Conservation (phyloP, 2,113 vertebrate genomes). For the Cricetomys ansorgei region DNA sequence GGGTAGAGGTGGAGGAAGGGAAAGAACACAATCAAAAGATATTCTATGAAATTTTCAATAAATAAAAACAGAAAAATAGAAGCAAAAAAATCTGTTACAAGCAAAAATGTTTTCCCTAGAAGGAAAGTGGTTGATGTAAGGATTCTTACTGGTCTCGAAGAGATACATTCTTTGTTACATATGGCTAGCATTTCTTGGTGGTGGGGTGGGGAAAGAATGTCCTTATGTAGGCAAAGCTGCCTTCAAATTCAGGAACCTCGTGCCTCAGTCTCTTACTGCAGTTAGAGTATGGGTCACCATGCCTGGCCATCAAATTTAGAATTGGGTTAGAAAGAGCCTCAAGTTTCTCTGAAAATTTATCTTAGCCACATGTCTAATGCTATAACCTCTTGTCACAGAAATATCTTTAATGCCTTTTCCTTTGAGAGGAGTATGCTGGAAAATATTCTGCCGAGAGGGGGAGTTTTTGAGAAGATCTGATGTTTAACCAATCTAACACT, state of each 20-base stretch:
- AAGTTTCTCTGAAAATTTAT: background rate
- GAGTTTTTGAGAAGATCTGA: background rate
- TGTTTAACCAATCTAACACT: conserved; percentile 23
- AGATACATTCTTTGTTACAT: conserved; percentile 25
- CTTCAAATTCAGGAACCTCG: background rate
- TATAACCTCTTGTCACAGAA: background rate
- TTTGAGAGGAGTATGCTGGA: background rate
- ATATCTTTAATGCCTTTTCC: background rate
- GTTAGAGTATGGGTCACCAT: background rate
- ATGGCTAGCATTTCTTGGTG: background rate
- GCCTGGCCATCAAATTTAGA: conserved; percentile 4
- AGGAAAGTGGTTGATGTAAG: background rate
- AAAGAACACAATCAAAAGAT: background rate
- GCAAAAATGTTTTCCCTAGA: conserved; percentile 35
- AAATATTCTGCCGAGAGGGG: background rate
- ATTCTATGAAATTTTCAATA: background rate
- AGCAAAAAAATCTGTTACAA: background rate
- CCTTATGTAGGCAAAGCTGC: background rate
- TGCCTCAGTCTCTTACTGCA: background rate
- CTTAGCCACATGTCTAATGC: background rate
- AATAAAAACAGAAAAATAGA: background rate
- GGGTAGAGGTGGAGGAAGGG: background rate
- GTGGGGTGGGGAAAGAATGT: background rate
- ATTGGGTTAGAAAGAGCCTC: background rate
- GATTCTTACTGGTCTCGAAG: background rate